Conservation (phyloP, 1,140 invertebrate genomes). For the Diabrotica undecimpunctata region DNA sequence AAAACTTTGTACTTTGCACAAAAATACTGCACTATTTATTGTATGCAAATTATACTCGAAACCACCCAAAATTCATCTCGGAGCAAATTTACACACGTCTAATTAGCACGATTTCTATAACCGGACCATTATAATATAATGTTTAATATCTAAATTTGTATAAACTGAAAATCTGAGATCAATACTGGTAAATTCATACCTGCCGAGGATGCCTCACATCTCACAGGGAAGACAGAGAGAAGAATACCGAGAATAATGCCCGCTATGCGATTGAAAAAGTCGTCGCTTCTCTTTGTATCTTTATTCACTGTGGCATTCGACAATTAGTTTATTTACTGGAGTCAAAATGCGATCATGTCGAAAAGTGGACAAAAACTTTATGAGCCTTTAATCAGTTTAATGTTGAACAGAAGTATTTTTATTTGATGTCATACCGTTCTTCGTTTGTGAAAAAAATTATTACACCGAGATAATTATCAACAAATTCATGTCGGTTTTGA, state of each 20-base stretch:
- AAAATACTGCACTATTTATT: too few species aligned
- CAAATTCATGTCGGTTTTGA: not conserved
- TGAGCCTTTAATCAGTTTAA: constrained; percentile 20
- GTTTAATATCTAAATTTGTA: too few species aligned
- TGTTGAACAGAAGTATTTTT: constrained; percentile 15
- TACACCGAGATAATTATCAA: not conserved
- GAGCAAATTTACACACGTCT: too few species aligned
- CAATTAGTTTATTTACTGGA: constrained; percentile 22
- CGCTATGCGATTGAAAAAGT: constrained; percentile 11
- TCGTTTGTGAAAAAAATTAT: not conserved
- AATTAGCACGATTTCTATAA: too few species aligned
- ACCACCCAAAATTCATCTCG: too few species aligned
- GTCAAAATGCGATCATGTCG: constrained; percentile 12
- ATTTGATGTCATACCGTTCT: not conserved
- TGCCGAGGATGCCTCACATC: too few species aligned
- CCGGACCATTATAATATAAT: too few species aligned
- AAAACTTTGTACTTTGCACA: too few species aligned
- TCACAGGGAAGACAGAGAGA: not conserved
- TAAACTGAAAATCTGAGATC: not conserved
- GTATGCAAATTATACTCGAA: too few species aligned
- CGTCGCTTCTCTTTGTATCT: constrained; percentile 14
- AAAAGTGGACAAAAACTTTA: constrained; percentile 18
- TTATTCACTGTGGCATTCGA: constrained; percentile 18
- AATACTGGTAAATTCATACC: not conserved
- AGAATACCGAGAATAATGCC: not conserved